A percentile compares a stretch with the other conserved stretches of the same genome.
Conservation (phyloP, 53 echinoderm and acorn worm species). For the Holothuria leucospilota region DNA sequence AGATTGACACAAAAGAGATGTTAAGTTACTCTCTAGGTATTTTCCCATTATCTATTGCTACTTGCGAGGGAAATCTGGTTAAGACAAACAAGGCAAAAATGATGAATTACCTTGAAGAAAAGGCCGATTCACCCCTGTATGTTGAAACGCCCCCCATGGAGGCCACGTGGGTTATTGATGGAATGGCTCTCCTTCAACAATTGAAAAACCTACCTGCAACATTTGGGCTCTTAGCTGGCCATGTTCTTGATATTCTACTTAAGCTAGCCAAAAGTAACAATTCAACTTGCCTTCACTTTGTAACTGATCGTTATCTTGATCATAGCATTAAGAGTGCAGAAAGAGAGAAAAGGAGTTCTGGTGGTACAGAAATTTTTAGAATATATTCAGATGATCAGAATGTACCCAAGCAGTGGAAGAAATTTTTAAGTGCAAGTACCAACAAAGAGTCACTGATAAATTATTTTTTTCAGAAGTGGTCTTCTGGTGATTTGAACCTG, state of each 20-base stretch:
- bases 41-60: conserved; percentile 51
- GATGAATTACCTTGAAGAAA: conserved; percentile 46
- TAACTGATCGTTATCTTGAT: conserved; percentile 64
- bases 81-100: conserved; percentile 57
- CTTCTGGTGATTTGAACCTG: not conserved
- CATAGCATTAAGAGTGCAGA: conserved; percentile 72
- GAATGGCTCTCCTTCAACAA: conserved; percentile 51
- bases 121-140: conserved; percentile 33
- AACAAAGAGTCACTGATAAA: conserved; percentile 63
- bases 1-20: conserved; percentile 45
- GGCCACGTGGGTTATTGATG: conserved; percentile 50
- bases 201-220: conserved; percentile 54
- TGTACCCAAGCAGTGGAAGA: conserved; percentile 80
- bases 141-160: conserved; percentile 30
- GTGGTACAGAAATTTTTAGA: conserved; percentile 52
- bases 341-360: conserved; percentile 47
- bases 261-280: conserved; percentile 12
- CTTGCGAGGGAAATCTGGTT: conserved; percentile 40
- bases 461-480: conserved; percentile 61
- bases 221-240: conserved; percentile 38
- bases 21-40: conserved; percentile 33
- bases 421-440: conserved; percentile 49
- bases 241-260: conserved; percentile 33
- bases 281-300: conserved; percentile 61
- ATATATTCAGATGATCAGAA: too few relatives aligned